phyloP scores from a whole-genome alignment of 1,140 invertebrate species.

The Mycetomoellerius zeteki region DNA sequence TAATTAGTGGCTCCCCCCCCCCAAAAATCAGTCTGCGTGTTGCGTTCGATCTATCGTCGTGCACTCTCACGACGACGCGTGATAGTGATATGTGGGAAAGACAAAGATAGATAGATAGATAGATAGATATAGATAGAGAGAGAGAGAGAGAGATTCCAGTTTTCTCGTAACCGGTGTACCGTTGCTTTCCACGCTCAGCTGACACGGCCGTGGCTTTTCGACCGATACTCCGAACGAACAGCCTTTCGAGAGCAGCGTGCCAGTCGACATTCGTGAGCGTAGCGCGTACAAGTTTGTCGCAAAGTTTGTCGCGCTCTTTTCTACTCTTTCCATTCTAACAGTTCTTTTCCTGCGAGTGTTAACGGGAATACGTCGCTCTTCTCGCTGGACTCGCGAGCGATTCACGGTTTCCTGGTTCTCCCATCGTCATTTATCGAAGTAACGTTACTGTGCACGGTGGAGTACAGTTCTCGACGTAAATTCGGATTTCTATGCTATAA shows the following conservation, averaged over 20 bases:
- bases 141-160: slow-evolving; percentile 12
- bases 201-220: slow-evolving; percentile 12
- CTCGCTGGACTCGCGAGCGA: not conserved
- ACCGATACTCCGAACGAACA: slow-evolving; percentile 6
- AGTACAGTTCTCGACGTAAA: not conserved
- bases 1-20: not conserved
- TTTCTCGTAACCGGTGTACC: slow-evolving; percentile 5
- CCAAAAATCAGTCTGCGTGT: not conserved
- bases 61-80: not conserved
- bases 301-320: not conserved
- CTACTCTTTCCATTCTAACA: not conserved
- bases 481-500: not conserved
- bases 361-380: not conserved
- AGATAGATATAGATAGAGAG: not conserved
- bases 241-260: slow-evolving; percentile 36
- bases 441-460: not conserved
- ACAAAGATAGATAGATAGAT: not conserved
- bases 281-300: not conserved
- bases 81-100: not conserved
- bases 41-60: not conserved
- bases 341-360: not conserved
- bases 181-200: slow-evolving; percentile 31
- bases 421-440: not conserved
- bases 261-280: slow-evolving; percentile 13
- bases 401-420: not conserved